These are phyloP conservation scores for Antennarius striatus DNA, from an alignment of 2,113 vertebrate species.

Conservation along the genomic window DNA sequence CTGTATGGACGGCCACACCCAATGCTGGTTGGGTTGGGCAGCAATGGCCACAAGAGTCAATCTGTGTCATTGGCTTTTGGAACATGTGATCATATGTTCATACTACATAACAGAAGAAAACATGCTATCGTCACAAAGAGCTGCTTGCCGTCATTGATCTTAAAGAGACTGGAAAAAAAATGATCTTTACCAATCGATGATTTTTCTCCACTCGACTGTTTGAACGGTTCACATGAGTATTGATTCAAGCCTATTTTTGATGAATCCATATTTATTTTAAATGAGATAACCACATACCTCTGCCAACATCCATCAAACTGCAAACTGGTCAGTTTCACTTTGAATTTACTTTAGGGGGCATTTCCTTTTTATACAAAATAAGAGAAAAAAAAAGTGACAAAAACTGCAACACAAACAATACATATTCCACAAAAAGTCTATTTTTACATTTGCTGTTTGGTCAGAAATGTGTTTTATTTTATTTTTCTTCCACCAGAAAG, in stretches of 20 bases:
- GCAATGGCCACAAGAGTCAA: too few species aligned
- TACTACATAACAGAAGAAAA: too few species aligned
- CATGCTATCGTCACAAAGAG: too few species aligned
- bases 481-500: conserved; percentile 12
- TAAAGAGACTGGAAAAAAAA: too few species aligned
- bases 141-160: too few species aligned
- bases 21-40: too few species aligned
- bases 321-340: conserved; percentile 47
- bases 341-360: conserved; percentile 28
- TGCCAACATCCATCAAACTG: conserved; percentile 19
- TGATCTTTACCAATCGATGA: too few species aligned
- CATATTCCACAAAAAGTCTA: conserved; percentile 59
- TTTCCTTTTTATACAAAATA: conserved; percentile 51
- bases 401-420: conserved; percentile 20
- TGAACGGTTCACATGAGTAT: too few species aligned
- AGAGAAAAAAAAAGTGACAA: conserved; percentile 9
- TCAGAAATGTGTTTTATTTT: conserved; percentile 18
- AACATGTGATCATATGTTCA: too few species aligned
- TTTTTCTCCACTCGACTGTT: too few species aligned
- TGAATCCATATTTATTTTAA: conserved; percentile 34
- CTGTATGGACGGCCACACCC: too few species aligned
- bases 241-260: background rate
- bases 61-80: too few species aligned
- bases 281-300: conserved; percentile 15
- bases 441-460: conserved; percentile 58